Evolutionary conservation across 2,888 invertebrate genomes (phyloP), one percentile per base, ranked within the genome.

Genomic region (Apamea crenata): DNA sequence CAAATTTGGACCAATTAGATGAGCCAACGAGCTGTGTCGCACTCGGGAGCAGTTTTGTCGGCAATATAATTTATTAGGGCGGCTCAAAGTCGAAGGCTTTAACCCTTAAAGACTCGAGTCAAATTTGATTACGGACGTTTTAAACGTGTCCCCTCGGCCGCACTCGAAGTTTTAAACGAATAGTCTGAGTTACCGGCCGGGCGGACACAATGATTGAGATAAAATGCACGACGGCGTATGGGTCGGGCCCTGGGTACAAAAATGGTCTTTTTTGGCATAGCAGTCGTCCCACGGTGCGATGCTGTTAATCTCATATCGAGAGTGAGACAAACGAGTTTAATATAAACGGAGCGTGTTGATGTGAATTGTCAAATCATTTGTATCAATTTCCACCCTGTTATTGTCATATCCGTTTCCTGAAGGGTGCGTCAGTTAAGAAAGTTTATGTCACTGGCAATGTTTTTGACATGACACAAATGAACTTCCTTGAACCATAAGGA

Each of bases 41-140:
- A 95, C 95, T 95, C 95, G 94, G 94, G 94, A 95, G 95, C 96
- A 96, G 96, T 96, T 96, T 96, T 96, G 96, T 95, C 95, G 95
- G 95, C 96, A 96, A 96, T 96, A 96, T 96, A 96, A 96, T 96
- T 96, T 96, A 96, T 96, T 96, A 96, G 96, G 95, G 95, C 92
- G 93, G 95, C 96, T 95, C 95, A 94, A 96, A 96, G 95, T 96
- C 95, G 95, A 93, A 94, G 94, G 95, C 93, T 95, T 94, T 93
- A 96, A 96, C 96, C 96, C 96, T 96, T 96, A 96, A 96, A 96
- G 96, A 96, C 95, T 96, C 93, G 93, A 96, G 94, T 95, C 94
- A 96, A 96, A 96, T 96, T 96, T 96, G 96, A 96, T 96, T 96
- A 96, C 95, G 94, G 92, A 93, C 94, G 94, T 94, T 96, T 95